Evolutionary conservation across 2,888 invertebrate species (phyloP), one percentile per base, ranked within the genome.

Genomic region (Rhodophaea formosa): DNA sequence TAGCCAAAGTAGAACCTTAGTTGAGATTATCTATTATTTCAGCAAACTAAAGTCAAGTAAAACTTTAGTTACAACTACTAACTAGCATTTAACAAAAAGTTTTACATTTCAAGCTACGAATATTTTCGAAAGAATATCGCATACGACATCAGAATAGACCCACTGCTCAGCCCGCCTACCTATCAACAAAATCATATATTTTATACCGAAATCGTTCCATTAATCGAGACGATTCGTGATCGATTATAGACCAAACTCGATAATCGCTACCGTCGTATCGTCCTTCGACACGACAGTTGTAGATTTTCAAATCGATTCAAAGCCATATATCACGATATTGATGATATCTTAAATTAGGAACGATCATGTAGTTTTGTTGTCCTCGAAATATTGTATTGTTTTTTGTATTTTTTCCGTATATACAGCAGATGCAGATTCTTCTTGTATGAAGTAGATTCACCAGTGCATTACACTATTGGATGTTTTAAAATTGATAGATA

Each of bases 201-300:
- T 65, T 62, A 62, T 49, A 61, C 52, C 57, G 60, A 64, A 68
- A 67, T 66, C 59, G 52, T 62, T 59, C 59, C 57, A 61, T 63
- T 63, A 67, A 63, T 62, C 58, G 59, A 57, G 54, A 45, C 44
- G 53, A 59, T 59, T 58, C 62, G 63, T 65, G 63, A 65, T 63
- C 60, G 60, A 62, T 65, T 63, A 60, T 54, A 35, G 44, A 56
- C 16, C 12, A 53, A 56, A 59, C 45, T 47, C 57, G 53, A 45
- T 60, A 59, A 59, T 62, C 35, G 63, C 63, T 59, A 65, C 62
- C 47, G 59, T 56, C 17, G 51, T 29, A 39, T 6, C 56, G 43
- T 43, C 63, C 65, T 63, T 61, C 58, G 30, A 23, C 35, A 54
- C 51, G 59, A 60, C 60, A 54, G 30, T 54, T 45, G 32, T 45